These are phyloP conservation scores for Lycodopsis pacificus DNA, from an alignment of 2,797 vertebrate species.

Conservation along the genomic window DNA sequence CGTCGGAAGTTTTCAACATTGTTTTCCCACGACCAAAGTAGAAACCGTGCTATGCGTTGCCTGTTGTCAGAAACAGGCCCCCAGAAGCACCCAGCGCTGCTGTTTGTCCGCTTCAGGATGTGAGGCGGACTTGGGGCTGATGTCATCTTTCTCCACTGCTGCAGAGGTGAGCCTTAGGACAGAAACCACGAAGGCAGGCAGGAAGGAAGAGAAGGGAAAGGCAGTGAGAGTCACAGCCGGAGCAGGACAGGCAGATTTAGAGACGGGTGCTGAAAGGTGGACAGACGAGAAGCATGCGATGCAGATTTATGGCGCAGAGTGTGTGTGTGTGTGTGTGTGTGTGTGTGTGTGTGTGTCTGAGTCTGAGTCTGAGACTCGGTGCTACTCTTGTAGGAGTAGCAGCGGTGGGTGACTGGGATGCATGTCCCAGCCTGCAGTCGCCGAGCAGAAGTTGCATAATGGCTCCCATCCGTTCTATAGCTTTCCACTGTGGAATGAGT, in stretches of 20 bases:
- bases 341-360: too few species aligned
- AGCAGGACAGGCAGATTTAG: slow-evolving; percentile 55
- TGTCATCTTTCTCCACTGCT: slow-evolving; percentile 79
- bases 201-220: slow-evolving; percentile 25
- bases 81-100: slow-evolving; percentile 32
- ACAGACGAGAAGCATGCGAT: slow-evolving; percentile 62
- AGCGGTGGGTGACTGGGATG: slow-evolving; percentile 61
- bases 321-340: too few species aligned
- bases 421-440: slow-evolving; percentile 77
- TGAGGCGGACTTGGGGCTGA: slow-evolving; percentile 72
- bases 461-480: slow-evolving; percentile 71
- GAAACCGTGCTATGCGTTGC: slow-evolving; percentile 15
- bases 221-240: slow-evolving; percentile 45
- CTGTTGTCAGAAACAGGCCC: slow-evolving; percentile 48
- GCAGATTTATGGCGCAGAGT: slow-evolving; percentile 62
- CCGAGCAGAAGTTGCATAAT: slow-evolving; percentile 76
- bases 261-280: slow-evolving; percentile 64
- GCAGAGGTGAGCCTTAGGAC: slow-evolving; percentile 80
- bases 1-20: slow-evolving; percentile 3
- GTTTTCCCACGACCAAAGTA: slow-evolving; percentile 5
- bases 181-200: slow-evolving; percentile 67
- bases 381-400: slow-evolving; percentile 33
- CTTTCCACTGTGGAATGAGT: slow-evolving; percentile 80
- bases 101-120: slow-evolving; percentile 73
- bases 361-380: slow-evolving; percentile 42